These are phyloP conservation scores for Microtus pennsylvanicus DNA, from an alignment of 2,113 vertebrate genomes.

Conservation along the genomic window DNA sequence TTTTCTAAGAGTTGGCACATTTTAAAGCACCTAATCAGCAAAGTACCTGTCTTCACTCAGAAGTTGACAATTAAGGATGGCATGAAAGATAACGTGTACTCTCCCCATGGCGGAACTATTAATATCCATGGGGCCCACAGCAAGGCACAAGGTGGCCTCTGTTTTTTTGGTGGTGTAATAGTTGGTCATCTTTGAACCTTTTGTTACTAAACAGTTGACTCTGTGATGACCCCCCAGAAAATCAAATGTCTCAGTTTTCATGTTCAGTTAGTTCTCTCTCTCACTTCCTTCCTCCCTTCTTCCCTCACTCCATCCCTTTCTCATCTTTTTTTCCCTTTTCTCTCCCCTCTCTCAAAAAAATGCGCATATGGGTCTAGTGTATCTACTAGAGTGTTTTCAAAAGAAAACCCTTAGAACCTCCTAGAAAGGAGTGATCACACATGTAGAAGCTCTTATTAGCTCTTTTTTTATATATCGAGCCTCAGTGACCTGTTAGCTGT, in stretches of 20 bases:
- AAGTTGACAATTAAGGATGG: not conserved
- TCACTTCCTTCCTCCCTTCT: no score
- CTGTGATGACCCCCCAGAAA: fast-evolving
- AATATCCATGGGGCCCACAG: not conserved
- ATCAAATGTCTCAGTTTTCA: not conserved
- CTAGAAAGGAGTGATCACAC: not conserved
- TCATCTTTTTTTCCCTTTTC: not conserved
- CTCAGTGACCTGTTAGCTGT: slow-evolving; percentile 62
- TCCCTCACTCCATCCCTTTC: not conserved
- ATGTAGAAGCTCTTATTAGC: not conserved
- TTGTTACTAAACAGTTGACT: not conserved
- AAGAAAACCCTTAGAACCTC: not conserved
- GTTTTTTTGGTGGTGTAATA: not conserved
- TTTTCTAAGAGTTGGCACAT: not conserved
- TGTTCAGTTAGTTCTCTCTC: not conserved
- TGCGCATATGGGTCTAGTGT: not conserved
- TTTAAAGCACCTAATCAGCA: not conserved
- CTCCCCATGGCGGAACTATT: not conserved
- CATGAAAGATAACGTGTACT: not conserved
- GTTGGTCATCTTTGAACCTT: not conserved
- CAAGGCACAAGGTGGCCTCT: not conserved
- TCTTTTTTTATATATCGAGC: slow-evolving; percentile 16
- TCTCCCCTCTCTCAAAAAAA: no score
- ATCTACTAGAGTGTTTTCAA: not conserved
- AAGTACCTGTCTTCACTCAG: not conserved